phyloP scores from a whole-genome alignment of 2,888 invertebrate genomes.

The Axea sp. region DNA sequence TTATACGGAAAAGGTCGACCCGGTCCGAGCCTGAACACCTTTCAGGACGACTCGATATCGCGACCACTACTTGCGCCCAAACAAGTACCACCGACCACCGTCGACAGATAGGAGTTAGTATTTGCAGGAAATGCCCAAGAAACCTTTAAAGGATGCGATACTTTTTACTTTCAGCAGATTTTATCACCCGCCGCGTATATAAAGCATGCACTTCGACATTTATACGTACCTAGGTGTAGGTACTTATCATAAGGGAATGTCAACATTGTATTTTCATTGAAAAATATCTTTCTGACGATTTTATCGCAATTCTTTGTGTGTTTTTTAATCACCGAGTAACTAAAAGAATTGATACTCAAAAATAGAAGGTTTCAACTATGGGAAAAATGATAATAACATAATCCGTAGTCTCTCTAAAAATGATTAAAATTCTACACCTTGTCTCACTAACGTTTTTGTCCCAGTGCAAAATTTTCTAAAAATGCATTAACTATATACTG shows the following conservation, averaged over 20 bases:
- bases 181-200: conserved; percentile 53
- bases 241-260: conserved; percentile 48
- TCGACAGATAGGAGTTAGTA: conserved; percentile 59
- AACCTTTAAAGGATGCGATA: conserved; percentile 59
- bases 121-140: conserved; percentile 59
- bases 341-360: too few species aligned
- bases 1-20: conserved; percentile 60
- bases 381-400: too few species aligned
- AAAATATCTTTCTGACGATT: conserved; percentile 9
- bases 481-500: too few species aligned
- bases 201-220: conserved; percentile 36
- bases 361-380: too few species aligned
- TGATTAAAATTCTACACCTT: too few species aligned
- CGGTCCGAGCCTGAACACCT: conserved; percentile 44
- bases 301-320: conserved; percentile 7
- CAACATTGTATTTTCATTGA: conserved; percentile 29
- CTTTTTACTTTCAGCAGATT: conserved; percentile 44
- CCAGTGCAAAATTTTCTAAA: too few species aligned
- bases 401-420: too few species aligned
- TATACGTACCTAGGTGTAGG: conserved; percentile 27
- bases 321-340: conserved; percentile 16
- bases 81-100: conserved; percentile 53
- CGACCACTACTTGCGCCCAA: conserved; percentile 53
- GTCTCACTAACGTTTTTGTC: too few species aligned
- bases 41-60: conserved; percentile 58